Evolutionary conservation across 2,113 vertebrate genomes (phyloP).

Genomic region (Trichechus manatus): DNA sequence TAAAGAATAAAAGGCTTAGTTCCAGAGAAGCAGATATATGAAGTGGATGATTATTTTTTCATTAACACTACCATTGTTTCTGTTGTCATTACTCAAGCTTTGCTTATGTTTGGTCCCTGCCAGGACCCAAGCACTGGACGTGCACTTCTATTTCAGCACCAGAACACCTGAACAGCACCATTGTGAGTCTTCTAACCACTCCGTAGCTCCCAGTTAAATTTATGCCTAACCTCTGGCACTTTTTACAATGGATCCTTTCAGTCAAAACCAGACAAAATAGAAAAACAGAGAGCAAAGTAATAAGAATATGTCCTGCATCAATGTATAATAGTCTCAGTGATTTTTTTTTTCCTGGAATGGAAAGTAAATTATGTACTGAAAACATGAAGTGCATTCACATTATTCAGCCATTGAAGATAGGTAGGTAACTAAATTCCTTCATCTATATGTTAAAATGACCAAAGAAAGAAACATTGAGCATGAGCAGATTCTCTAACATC

Average conservation of each 20-base stretch:
- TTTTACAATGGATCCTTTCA: constrained; percentile 81
- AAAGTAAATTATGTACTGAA: constrained; percentile 67
- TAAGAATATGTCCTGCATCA: constrained; percentile 56
- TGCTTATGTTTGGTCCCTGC: background rate
- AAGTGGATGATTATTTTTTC: background rate
- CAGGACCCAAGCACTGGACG: background rate
- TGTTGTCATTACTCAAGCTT: constrained; percentile 26
- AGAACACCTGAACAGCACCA: constrained; percentile 84
- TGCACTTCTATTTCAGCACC: constrained; percentile 89
- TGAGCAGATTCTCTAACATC: background rate
- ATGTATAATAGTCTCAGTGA: constrained; percentile 63
- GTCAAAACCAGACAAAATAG: constrained; percentile 76
- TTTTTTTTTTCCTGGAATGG: constrained; percentile 25
- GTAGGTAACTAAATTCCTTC: constrained; percentile 54
- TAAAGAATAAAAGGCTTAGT: constrained; percentile 32
- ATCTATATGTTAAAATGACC: constrained; percentile 50
- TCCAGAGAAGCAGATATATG: background rate
- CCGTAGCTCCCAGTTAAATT: constrained; percentile 79
- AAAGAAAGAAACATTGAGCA: constrained; percentile 45
- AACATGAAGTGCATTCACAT: constrained; percentile 42
- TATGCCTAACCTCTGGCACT: constrained; percentile 73
- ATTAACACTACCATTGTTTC: background rate
- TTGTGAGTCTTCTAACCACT: constrained; percentile 73
- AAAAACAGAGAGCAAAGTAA: constrained; percentile 69
- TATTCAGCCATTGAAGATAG: constrained; percentile 27